These are phyloP conservation scores for Rhagoletis zephyria DNA, from an alignment of 1,140 invertebrate genomes.

Conservation along the genomic window DNA sequence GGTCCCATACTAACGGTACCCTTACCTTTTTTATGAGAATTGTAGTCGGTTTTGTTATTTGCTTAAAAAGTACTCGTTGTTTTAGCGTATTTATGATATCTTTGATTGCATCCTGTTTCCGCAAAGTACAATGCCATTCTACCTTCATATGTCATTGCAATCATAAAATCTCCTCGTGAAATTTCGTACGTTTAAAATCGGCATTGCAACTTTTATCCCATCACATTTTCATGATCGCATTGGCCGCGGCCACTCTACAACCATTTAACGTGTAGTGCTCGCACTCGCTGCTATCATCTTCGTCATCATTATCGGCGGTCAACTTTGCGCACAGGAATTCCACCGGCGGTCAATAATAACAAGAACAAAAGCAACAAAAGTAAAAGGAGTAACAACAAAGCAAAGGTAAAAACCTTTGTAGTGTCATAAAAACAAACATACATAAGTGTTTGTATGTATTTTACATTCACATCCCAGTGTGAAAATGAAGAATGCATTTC, in stretches of 20 bases:
- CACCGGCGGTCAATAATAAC: constrained; percentile 50
- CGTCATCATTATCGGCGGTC: constrained; percentile 49
- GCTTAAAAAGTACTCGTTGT: no score
- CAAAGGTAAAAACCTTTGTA: neutral
- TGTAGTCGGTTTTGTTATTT: no score
- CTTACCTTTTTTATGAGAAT: no score
- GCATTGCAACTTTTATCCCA: no score
- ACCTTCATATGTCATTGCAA: no score
- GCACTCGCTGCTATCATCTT: constrained; percentile 46
- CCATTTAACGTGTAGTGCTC: constrained; percentile 32
- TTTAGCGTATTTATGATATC: no score
- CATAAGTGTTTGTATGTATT: neutral
- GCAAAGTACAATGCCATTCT: no score
- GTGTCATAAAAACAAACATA: neutral
- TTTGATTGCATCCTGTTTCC: no score
- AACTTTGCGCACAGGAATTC: constrained; percentile 46
- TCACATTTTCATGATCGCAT: neutral
- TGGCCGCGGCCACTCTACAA: constrained; percentile 22
- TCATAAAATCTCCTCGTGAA: no score
- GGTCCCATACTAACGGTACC: no score
- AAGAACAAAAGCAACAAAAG: neutral
- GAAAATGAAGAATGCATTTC: neutral
- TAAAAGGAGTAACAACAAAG: neutral
- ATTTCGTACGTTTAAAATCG: no score
- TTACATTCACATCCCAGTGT: no score